Conservation (phyloP, 2,113 vertebrate species). For the Tyrannus savana region DNA sequence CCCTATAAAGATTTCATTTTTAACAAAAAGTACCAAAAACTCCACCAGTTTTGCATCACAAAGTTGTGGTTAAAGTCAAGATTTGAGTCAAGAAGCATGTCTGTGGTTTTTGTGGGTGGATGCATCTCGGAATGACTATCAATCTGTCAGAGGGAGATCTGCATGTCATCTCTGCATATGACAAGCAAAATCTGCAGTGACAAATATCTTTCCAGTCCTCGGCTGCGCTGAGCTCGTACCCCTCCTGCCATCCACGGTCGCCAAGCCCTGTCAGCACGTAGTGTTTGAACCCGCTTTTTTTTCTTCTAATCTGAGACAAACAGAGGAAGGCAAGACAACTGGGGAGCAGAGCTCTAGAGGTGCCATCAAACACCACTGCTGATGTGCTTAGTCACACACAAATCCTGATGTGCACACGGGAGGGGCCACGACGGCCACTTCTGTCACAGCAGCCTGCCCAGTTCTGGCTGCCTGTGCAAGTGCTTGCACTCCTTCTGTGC, state of each 20-base stretch:
- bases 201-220: conserved; percentile 42
- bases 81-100: conserved; percentile 78
- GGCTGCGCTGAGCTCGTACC: not conserved
- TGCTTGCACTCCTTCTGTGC: not conserved
- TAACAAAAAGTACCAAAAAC: conserved; percentile 85
- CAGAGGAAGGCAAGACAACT: conserved; percentile 25
- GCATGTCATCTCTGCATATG: conserved; percentile 27
- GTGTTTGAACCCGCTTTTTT: not conserved
- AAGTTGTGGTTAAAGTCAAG: conserved; percentile 76
- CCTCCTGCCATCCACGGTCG: not conserved
- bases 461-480: not conserved
- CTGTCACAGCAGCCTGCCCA: not conserved
- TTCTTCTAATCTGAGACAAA: not conserved
- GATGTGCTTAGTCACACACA: not conserved
- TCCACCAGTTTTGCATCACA: conserved; percentile 84
- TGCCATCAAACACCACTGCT: not conserved
- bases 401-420: accelerated
- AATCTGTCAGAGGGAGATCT: conserved; percentile 59
- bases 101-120: conserved; percentile 83
- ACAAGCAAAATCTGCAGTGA: conserved; percentile 57
- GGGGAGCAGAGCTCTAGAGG: not conserved
- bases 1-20: conserved; percentile 79
- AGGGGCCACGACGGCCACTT: accelerated
- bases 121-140: conserved; percentile 65
- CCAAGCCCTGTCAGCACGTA: not conserved